Base-by-base conservation (phyloP, 2,113 vertebrate species). In the Atrichornis clamosus region DNA sequence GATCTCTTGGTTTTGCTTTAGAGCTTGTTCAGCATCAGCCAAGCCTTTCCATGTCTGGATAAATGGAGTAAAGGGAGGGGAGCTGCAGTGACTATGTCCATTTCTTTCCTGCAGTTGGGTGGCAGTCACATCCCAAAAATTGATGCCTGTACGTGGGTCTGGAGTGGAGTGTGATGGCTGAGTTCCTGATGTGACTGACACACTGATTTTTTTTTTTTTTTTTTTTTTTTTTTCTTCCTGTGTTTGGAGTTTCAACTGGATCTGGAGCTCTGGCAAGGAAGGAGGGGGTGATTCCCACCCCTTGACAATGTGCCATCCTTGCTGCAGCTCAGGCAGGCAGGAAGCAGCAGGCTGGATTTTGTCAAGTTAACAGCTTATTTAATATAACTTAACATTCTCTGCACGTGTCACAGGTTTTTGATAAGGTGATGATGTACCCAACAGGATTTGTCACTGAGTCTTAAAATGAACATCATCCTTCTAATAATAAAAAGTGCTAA, bases 391-490 rank as follows among this genome's bases (percentile, higher is more conserved):
- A 35, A 30, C 64, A 49, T 92, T 90, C 79, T 69, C 64, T 86
- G 90, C 65, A 79, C 27, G 7, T 72, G 76, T 80, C 87, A 41
- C 83, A 70, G 92, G 56, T 75, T 95, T 97, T 96, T 95, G 80
- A 92, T 93, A 72, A 94, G 88, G 84, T 93, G 90, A 52, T 94
- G 90, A 89, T 93, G 92, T 58, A 90, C 41, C 73, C 84, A 93
- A 68, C 37, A 39, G 88, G 76, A 94, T 94, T 94, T 90, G 85
- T 95, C 88, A 86, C 56, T 20, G 76, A 84, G 83, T 68, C 76
- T 90, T 87, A 72, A 93, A 96, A 73, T 1, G 30, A 81, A 49
- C 83, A 68, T 87, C 41, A 2, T 49, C 52, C 35, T 87, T 90
- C 60, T 93, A 92, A 42, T 32, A 95, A 92, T 86, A 86, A 84